These are phyloP conservation scores for Xenopus petersii DNA, from an alignment of 2,797 vertebrate genomes.

Conservation along the genomic window DNA sequence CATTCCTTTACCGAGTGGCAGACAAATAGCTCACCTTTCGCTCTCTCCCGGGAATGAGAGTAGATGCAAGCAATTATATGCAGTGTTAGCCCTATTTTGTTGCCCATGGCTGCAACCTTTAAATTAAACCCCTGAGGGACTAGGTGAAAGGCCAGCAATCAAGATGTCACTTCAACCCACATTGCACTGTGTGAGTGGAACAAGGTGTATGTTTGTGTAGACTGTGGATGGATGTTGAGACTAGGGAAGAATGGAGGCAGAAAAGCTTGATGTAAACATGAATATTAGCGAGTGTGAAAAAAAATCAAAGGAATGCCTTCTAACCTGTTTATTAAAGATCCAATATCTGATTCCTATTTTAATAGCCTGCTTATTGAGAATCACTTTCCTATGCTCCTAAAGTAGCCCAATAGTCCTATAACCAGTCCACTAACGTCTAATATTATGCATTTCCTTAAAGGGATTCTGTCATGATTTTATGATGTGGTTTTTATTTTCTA, in stretches of 20 bases:
- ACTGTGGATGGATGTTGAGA: neutral
- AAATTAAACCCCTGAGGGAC: slow-evolving; percentile 27
- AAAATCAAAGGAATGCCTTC: too few relatives aligned
- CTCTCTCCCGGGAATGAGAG: slow-evolving; percentile 15
- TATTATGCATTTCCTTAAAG: too few relatives aligned
- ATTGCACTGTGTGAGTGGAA: neutral
- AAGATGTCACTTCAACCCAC: slow-evolving; percentile 31
- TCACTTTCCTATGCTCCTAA: too few relatives aligned
- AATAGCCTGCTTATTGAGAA: too few relatives aligned
- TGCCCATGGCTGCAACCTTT: slow-evolving; percentile 29
- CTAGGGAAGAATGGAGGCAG: neutral
- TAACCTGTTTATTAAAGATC: too few relatives aligned
- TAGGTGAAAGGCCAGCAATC: slow-evolving; percentile 42
- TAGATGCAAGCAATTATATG: slow-evolving; percentile 16
- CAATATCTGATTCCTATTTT: too few relatives aligned
- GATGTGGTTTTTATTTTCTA: too few relatives aligned
- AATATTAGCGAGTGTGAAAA: too few relatives aligned
- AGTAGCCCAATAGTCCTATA: too few relatives aligned
- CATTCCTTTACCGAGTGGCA: neutral
- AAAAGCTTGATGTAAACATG: too few relatives aligned
- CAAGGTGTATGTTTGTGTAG: slow-evolving; percentile 1
- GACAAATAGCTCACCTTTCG: slow-evolving; percentile 11
- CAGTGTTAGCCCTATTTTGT: neutral
- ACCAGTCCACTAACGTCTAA: too few relatives aligned
- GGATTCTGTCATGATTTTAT: too few relatives aligned